Conservation (phyloP, 2,888 invertebrate species). For the Lepidochitona cinerea region DNA sequence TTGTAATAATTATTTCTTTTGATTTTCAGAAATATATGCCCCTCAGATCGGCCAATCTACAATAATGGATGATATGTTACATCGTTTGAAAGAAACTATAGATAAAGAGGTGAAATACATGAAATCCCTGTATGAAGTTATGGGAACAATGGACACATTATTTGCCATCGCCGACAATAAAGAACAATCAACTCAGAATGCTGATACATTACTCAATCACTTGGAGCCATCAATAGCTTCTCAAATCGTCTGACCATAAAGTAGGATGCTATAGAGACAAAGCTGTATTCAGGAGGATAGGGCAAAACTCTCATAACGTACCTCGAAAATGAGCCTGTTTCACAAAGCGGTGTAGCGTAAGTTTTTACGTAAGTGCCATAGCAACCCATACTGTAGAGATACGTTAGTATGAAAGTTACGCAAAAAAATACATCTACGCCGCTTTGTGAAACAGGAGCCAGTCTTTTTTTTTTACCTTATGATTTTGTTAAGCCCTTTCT, state of each 20-base stretch:
- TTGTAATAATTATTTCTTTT: background rate
- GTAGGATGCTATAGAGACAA: background rate
- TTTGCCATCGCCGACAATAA: slow-evolving; percentile 51
- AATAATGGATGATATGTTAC: slow-evolving; percentile 77
- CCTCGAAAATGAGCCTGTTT: no score
- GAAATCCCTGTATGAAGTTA: slow-evolving; percentile 67
- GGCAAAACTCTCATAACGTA: no score
- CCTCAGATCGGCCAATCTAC: slow-evolving; percentile 74
- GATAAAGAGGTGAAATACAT: slow-evolving; percentile 76
- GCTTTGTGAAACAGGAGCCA: no score
- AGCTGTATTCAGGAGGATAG: no score
- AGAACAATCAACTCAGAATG: slow-evolving; percentile 20
- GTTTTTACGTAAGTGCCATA: no score
- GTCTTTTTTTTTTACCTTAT: no score
- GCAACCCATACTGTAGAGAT: no score
- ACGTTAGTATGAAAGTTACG: no score
- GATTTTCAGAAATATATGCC: slow-evolving; percentile 57
- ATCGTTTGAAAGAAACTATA: slow-evolving; percentile 77
- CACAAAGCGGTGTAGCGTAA: no score
- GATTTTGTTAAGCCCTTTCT: no score
- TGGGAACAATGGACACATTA: slow-evolving; percentile 68
- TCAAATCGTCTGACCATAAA: background rate
- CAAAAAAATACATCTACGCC: no score
- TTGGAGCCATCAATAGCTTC: slow-evolving; percentile 4
- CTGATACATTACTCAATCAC: no score